A percentile compares a stretch with the other conserved stretches of the same genome.
phyloP scores from a whole-genome alignment of 2,113 vertebrate genomes.

The Noctilio leporinus region DNA sequence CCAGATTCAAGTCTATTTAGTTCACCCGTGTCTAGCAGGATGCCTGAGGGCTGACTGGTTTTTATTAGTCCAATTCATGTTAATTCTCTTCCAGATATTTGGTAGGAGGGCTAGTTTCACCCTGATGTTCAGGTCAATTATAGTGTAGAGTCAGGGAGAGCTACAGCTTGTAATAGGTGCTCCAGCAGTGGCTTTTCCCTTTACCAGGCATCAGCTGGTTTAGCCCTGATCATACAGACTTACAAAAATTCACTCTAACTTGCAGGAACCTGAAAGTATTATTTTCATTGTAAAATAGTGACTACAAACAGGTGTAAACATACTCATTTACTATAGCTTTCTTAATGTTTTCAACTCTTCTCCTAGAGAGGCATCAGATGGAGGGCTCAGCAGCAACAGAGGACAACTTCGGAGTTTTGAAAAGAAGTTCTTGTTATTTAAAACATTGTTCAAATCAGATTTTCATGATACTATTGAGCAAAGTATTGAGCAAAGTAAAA shows the following conservation, averaged over 20 bases:
- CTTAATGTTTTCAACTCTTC: neutral
- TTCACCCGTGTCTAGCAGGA: neutral
- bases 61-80: neutral
- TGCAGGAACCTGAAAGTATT: neutral
- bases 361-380: neutral
- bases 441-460: neutral
- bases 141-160: neutral
- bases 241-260: neutral
- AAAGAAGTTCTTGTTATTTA: neutral
- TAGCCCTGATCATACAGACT: neutral
- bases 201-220: neutral
- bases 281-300: neutral
- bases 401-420: neutral
- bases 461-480: neutral
- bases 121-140: neutral
- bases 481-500: neutral
- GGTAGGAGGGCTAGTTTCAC: neutral
- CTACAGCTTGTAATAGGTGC: neutral
- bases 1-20: neutral
- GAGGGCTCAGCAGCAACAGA: neutral
- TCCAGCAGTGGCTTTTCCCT: neutral
- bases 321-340: neutral
- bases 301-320: neutral
- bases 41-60: neutral
- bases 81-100: neutral